Conservation (phyloP, 2,888 invertebrate species). For the Drymonia ruficornis region DNA sequence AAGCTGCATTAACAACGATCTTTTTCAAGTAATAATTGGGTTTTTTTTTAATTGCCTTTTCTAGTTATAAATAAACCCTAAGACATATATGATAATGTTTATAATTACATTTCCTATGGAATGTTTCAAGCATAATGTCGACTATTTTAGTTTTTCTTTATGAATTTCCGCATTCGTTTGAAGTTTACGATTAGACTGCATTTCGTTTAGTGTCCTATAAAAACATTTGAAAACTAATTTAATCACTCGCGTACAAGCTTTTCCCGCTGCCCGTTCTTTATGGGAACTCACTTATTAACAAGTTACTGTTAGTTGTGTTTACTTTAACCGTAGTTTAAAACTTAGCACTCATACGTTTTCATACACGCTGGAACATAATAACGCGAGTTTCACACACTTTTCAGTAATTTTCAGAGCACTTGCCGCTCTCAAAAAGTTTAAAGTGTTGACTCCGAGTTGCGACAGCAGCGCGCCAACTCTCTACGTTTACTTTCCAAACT, state of each 20-base stretch:
- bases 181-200: neutral
- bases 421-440: slow-evolving; percentile 30
- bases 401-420: slow-evolving; percentile 18
- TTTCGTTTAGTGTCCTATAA: neutral
- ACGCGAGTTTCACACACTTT: slow-evolving; percentile 15
- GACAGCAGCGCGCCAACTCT: slow-evolving; percentile 14
- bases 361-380: slow-evolving; percentile 20
- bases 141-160: neutral
- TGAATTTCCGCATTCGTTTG: neutral
- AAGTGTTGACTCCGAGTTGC: slow-evolving; percentile 22
- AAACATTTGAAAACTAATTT: neutral
- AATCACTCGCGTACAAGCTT: neutral
- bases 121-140: too few species aligned
- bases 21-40: too few species aligned
- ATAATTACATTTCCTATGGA: too few species aligned
- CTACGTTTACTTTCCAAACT: slow-evolving; percentile 13
- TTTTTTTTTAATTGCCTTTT: too few species aligned
- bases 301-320: too few species aligned
- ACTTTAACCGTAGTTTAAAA: slow-evolving; percentile 9
- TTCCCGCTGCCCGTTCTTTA: too few species aligned
- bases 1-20: too few species aligned
- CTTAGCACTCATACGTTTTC: slow-evolving; percentile 22
- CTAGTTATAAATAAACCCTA: too few species aligned
- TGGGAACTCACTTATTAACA: too few species aligned
- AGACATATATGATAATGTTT: too few species aligned